Percentiles rank a stretch among this genome's conserved stretches.
phyloP scores from a whole-genome alignment of 2,797 vertebrate genomes.

The Pseudomugil gertrudae region DNA sequence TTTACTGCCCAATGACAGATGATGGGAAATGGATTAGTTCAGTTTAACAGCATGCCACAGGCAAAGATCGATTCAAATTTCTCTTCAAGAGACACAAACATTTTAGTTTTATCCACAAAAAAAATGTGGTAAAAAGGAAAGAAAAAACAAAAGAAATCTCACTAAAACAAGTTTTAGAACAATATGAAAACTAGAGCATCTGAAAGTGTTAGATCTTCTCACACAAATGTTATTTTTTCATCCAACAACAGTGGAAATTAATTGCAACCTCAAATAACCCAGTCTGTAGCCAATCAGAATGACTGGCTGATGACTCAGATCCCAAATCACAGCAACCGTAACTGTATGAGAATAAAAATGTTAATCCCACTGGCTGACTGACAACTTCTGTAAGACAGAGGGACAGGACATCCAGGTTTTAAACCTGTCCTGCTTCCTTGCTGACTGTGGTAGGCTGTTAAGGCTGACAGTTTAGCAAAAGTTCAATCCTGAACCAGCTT shows the following conservation, averaged over 20 bases:
- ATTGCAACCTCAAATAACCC: slow-evolving; percentile 43
- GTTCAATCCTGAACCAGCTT: slow-evolving; percentile 46
- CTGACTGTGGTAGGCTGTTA: slow-evolving; percentile 43
- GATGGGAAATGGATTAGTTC: too few relatives aligned
- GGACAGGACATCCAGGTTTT: slow-evolving; percentile 54
- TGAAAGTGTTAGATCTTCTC: slow-evolving; percentile 7
- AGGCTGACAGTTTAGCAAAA: slow-evolving; percentile 46
- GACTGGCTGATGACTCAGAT: slow-evolving; percentile 74
- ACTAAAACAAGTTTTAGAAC: not conserved
- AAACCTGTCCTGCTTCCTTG: slow-evolving; percentile 40
- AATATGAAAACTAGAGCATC: not conserved
- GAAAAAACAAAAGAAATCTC: not conserved
- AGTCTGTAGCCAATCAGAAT: slow-evolving; percentile 65
- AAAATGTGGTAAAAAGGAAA: slow-evolving; percentile 1
- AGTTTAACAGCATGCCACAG: slow-evolving; percentile 32
- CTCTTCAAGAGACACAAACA: slow-evolving; percentile 39
- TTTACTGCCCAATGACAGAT: slow-evolving; percentile 25
- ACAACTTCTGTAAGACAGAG: slow-evolving; percentile 51
- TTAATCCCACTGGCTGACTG: slow-evolving; percentile 61
- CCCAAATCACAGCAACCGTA: slow-evolving; percentile 52
- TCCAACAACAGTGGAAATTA: slow-evolving; percentile 34
- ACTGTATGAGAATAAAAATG: slow-evolving; percentile 50
- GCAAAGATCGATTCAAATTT: slow-evolving; percentile 45
- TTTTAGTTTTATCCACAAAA: slow-evolving; percentile 11
- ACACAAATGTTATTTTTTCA: slow-evolving; percentile 1